phyloP scores from a whole-genome alignment of 2,888 invertebrate genomes.

The Glaucopsyche alexis region DNA sequence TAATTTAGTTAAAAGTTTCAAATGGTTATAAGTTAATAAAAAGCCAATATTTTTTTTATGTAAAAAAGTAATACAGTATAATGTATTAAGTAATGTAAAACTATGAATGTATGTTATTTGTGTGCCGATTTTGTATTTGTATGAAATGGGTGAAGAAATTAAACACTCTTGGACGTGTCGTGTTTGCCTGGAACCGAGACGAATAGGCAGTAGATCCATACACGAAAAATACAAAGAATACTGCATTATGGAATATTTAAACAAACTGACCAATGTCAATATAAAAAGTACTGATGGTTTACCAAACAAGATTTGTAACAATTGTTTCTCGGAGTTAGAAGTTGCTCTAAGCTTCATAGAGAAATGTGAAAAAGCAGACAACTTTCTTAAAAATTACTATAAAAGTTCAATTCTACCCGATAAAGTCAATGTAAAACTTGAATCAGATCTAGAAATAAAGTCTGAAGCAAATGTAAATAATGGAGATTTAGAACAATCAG shows the following conservation, averaged over 20 bases:
- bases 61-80: too few species aligned
- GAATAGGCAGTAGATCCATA: constrained; percentile 52
- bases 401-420: background rate
- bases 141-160: constrained; percentile 18
- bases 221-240: constrained; percentile 55
- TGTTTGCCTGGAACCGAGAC: constrained; percentile 52
- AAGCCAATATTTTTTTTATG: too few species aligned
- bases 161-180: constrained; percentile 48
- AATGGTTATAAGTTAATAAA: too few species aligned
- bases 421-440: background rate
- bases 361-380: constrained; percentile 49
- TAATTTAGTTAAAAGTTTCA: too few species aligned
- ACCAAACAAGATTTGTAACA: constrained; percentile 60
- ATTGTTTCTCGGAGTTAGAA: constrained; percentile 59
- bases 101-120: background rate
- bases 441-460: background rate
- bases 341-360: constrained; percentile 57
- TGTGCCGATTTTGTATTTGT: background rate
- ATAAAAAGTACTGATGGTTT: constrained; percentile 57
- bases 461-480: background rate
- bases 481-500: background rate
- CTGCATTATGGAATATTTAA: constrained; percentile 55
- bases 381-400: constrained; percentile 30
- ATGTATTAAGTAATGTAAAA: too few species aligned
- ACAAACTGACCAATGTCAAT: constrained; percentile 53